phyloP scores from a whole-genome alignment of 2,113 vertebrate genomes.

The Daubentonia madagascariensis region DNA sequence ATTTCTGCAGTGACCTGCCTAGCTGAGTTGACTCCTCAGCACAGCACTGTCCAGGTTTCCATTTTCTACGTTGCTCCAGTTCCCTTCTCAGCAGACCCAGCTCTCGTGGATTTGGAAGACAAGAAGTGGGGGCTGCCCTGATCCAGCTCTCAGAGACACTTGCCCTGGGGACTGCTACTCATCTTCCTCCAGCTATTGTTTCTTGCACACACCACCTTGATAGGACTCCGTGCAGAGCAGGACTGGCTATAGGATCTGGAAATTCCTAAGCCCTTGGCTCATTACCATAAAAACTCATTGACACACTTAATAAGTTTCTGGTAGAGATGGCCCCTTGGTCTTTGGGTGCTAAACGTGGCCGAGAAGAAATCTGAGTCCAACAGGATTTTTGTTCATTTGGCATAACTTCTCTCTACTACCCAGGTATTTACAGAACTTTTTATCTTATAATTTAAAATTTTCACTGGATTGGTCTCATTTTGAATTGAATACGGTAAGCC shows the following conservation, averaged over 20 bases:
- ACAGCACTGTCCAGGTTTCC: not conserved
- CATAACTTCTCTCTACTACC: not conserved
- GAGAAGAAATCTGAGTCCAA: not conserved
- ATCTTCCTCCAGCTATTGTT: no score
- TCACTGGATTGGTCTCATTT: not conserved
- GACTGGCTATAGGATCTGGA: not conserved
- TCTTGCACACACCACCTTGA: rapidly evolving
- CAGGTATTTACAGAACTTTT: not conserved
- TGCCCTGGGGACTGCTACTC: not conserved
- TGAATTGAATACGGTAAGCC: rapidly evolving
- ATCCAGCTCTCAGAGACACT: not conserved
- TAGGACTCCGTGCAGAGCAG: not conserved
- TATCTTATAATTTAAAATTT: not conserved
- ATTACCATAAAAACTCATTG: no score
- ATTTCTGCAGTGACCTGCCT: not conserved
- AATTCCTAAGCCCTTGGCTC: no score
- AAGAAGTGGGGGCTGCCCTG: not conserved
- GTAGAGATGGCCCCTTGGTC: not conserved
- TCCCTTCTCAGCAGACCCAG: no score
- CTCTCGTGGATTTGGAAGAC: rapidly evolving
- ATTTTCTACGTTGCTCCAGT: rapidly evolving
- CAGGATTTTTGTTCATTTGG: not conserved
- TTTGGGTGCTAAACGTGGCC: rapidly evolving
- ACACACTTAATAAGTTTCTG: rapidly evolving
- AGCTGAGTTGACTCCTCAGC: not conserved